Evolutionary conservation across 2,888 invertebrate species (phyloP), one percentile per base, ranked within the genome.

Genomic region (Amphiduros pacificus): DNA sequence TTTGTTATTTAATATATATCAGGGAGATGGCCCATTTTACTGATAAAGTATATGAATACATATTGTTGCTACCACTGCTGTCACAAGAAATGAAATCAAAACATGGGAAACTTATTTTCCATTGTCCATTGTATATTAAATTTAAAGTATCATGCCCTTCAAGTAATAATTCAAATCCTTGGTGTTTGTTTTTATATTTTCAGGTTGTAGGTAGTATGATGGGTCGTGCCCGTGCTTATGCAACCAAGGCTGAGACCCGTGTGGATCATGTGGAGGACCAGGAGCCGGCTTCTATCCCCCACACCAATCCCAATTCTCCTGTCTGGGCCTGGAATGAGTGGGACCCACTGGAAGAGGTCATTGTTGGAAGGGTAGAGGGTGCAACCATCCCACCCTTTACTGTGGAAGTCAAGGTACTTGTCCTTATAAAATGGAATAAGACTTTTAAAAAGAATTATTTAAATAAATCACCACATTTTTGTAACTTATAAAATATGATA

Each of bases 301-400:
- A 28, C 29, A 20, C 29, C 17, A 28, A 44, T 32, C 17, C 31
- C 26, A 55, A 29, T 31, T 40, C 40, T 20, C 68, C 68, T 14
- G 68, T 68, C 27, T 66, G 63, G 66, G 44, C 66, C n/a, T 68
- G 66, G 50, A 68, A 68, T 62, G 68, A 66, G 54, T 68, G 68
- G 68, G 68, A 68, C 41, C 63, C 66, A 3, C 55, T 68, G 49
- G 64, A 68, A 52, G 68, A 68, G 51, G 61, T 68, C 32, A 65
- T 68, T 60, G 68, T 68, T 26, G 68, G 68, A 22, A 4, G 63
- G 17, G 61, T 60, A 31, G 64, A 68, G 51, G 55, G 61, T 27
- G 64, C 64, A 11, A 44, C 55, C 14, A 62, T 69, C 20, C 71
- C 71, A 2, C 40, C 29, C 3, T 56, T 70, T 28, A 60, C 54